Base-by-base conservation (phyloP, 1,140 invertebrate species). In the Neodiprion fabricii region DNA sequence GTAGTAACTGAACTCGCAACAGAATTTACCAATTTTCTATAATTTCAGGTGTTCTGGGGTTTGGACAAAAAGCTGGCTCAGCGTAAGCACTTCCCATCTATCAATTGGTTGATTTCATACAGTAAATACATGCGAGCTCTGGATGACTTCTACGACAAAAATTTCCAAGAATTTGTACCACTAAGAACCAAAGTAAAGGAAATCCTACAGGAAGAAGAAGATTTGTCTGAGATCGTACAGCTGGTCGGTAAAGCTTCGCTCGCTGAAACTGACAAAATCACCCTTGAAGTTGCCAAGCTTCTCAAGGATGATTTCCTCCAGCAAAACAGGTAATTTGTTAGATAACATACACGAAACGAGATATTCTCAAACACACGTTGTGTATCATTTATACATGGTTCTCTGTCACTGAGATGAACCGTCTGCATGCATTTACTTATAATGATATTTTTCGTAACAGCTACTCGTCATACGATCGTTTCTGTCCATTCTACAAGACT, bases 401-500 rank as follows among this genome's bases (percentile, higher is more conserved):
- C 28, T 40, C 28, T 40, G 28, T 40, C 28, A 3, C 28, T 40
- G 28, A 40, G 28, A 40, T 50, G 72, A 73, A 73, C 53, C 28
- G 0, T 40, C 28, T 40, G 0, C 28, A 40, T 40, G 28, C 28
- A 40, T 40, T 40, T 49, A 69, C 69, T 12, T 72, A 11, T 75
- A 28, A 67, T 71, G 70, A 47, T 71, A 75, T 80, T 72, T 68
- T 78, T 80, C 88, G 84, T 84, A 87, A n/a, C 89, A 96, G 93
- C 87, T 99, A 99, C 89, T 96, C 97, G 47, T 90, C 96, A 10
- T 99, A 99, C 89, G 98, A 99, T 91, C 92, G 98, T 78, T 99
- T 98, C 91, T 99, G 99, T 89, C 99, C 99, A 83, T 99, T 99
- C 92, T 99, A 99, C 91, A 99, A 99, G 91, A 99, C 98, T 47